Conservation (phyloP, 37 sponge, comb jelly and placozoan species). For the Agelas oroides region DNA sequence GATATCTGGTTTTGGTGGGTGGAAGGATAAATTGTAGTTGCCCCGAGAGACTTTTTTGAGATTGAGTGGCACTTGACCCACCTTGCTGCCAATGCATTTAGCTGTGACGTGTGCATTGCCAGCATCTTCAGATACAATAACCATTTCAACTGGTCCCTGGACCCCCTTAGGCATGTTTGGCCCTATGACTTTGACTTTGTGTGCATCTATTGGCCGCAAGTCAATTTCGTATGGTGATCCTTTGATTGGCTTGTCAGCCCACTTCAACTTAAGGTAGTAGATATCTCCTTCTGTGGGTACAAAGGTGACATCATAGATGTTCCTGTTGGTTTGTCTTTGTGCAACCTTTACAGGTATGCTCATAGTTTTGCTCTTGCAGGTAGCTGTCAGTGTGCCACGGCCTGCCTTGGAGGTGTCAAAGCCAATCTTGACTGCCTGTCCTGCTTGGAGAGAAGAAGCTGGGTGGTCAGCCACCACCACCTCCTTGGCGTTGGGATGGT, state of each 20-base stretch:
- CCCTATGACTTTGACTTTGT: slow-evolving; percentile 39
- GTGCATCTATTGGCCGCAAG: slow-evolving; percentile 37
- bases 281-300: slow-evolving; percentile 52
- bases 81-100: slow-evolving; percentile 16
- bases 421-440: slow-evolving; percentile 18
- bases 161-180: slow-evolving; percentile 8
- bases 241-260: slow-evolving; percentile 23
- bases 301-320: slow-evolving; percentile 38
- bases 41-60: not conserved
- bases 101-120: slow-evolving; percentile 51
- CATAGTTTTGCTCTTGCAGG: slow-evolving; percentile 38
- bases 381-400: slow-evolving; percentile 42
- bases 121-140: slow-evolving; percentile 27
- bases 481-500: slow-evolving; percentile 22
- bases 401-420: slow-evolving; percentile 60
- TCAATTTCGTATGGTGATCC: slow-evolving; percentile 74
- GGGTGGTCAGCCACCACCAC: slow-evolving; percentile 31
- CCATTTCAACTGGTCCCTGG: slow-evolving; percentile 19
- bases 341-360: slow-evolving; percentile 7
- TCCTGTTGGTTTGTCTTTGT: not conserved
- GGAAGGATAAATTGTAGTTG: slow-evolving; percentile 42
- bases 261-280: slow-evolving; percentile 52
- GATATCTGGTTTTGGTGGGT: slow-evolving; percentile 47
- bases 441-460: slow-evolving; percentile 15
- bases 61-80: slow-evolving; percentile 27